phyloP scores from a whole-genome alignment of 2,113 vertebrate species.

The Nibea coibor region DNA sequence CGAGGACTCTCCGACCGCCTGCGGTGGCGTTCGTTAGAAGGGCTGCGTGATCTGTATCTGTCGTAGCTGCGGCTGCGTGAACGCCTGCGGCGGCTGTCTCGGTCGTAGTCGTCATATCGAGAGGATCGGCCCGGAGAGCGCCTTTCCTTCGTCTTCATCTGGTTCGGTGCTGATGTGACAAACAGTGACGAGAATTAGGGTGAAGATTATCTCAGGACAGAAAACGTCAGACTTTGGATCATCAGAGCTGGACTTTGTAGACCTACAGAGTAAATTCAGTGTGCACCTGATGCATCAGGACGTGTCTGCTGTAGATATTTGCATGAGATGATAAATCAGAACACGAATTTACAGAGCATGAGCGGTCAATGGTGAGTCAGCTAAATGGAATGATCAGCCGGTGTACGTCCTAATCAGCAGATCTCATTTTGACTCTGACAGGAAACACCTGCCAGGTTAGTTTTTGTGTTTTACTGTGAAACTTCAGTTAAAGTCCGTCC shows the following conservation, averaged over 20 bases:
- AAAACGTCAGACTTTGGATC: neutral
- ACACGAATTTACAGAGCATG: too few species aligned
- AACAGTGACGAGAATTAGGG: neutral
- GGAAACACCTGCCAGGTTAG: neutral
- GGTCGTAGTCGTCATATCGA: slow-evolving; percentile 93
- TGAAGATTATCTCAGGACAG: neutral
- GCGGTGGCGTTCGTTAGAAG: slow-evolving; percentile 91
- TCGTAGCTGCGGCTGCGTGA: slow-evolving; percentile 96
- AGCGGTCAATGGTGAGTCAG: neutral
- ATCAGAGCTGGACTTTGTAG: neutral
- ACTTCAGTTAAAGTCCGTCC: neutral
- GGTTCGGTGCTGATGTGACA: slow-evolving; percentile 88
- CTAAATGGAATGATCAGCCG: neutral
- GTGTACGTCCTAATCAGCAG: neutral
- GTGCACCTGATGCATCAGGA: neutral
- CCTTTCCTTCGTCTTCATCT: slow-evolving; percentile 97
- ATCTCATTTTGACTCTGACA: too few species aligned
- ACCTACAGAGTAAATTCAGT: neutral
- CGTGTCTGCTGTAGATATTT: neutral
- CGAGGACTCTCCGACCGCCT: slow-evolving; percentile 92
- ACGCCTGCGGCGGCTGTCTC: slow-evolving; percentile 86
- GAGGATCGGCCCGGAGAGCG: slow-evolving; percentile 92
- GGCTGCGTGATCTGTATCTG: slow-evolving; percentile 91
- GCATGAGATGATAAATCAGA: neutral
- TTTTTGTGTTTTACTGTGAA: neutral